Evolutionary conservation across 2,888 invertebrate genomes (phyloP), one percentile per base, ranked within the genome.

Genomic region (Parascotia fuliginaria): DNA sequence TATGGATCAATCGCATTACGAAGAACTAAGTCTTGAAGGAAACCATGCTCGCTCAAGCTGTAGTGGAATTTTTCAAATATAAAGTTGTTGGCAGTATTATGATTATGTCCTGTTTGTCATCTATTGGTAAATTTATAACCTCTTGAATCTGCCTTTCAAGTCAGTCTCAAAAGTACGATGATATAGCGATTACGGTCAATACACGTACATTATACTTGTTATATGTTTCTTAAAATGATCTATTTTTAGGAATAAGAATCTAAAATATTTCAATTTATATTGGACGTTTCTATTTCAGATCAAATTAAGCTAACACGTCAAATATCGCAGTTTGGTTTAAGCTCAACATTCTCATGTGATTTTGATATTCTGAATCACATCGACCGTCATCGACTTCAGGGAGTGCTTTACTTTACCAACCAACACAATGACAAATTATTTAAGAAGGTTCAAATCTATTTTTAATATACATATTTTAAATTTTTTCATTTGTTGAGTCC

Each of bases 51-150:
- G 41, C 68, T n/a, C 55, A 71, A 11, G 79, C 77, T 1, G 54
- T 87, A 11, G 75, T 67, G 0, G 76, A 75, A 9, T 77, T 83
- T 27, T 89, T 88, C 43, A 84, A 77, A 48, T 67, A 77, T 28
- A 89, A 85, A 75, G 47, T 79, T 3, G 83, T 83, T 5, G 63
- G 74, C 13, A 85, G 80, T 28, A 68, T 89, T 19, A 72, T 88
- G 11, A 58, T 88, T 13, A 50, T 90, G 15, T 67, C 83, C 39
- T 87, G 87, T 54, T 84, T 80, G 77, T 42, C 79, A 1, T 39
- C 65, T 13, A 32, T 44, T 28, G 83, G 89, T 89, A 73, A 70
- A 43, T 0, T 57, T 24, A 24, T 24, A 24, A 24, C 24, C 1
- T 24, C 4, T 6, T 24, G 3, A 3, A 5, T 19, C 3, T 5